phyloP scores from a whole-genome alignment of 2,113 vertebrate genomes.

The Cervus canadensis region DNA sequence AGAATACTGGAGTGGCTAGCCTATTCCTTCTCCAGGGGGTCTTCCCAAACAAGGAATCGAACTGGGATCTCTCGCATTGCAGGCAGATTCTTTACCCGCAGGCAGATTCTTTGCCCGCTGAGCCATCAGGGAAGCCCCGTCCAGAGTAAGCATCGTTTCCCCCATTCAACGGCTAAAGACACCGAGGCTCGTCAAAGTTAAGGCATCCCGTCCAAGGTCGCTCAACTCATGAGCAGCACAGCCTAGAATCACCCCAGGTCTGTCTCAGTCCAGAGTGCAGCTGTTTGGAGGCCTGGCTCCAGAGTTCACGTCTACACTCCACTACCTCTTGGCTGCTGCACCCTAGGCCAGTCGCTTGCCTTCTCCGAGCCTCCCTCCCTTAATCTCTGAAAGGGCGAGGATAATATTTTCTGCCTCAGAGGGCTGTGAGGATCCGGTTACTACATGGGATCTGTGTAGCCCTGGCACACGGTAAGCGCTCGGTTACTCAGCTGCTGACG shows the following conservation, averaged over 20 bases:
- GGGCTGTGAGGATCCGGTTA: neutral
- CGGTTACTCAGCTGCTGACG: slow-evolving; percentile 31
- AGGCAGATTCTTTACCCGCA: neutral
- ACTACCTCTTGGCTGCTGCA: neutral
- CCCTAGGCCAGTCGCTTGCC: neutral
- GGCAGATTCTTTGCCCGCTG: neutral
- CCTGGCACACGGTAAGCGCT: neutral
- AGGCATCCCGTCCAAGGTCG: neutral
- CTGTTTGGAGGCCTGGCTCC: neutral
- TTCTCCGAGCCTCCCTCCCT: neutral
- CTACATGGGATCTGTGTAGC: neutral
- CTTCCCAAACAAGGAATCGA: neutral
- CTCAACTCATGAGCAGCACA: neutral
- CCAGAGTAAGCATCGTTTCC: neutral
- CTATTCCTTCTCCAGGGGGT: neutral
- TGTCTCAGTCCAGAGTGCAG: neutral
- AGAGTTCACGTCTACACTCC: accelerated
- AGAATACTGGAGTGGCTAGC: neutral
- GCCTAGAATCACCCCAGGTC: neutral
- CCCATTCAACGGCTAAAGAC: neutral
- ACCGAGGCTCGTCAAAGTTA: neutral
- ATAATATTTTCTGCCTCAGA: neutral
- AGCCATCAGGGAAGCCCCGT: neutral
- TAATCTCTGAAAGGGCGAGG: neutral
- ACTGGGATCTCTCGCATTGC: neutral